phyloP scores from a whole-genome alignment of 1,140 invertebrate genomes.

The Drosophila pandora region DNA sequence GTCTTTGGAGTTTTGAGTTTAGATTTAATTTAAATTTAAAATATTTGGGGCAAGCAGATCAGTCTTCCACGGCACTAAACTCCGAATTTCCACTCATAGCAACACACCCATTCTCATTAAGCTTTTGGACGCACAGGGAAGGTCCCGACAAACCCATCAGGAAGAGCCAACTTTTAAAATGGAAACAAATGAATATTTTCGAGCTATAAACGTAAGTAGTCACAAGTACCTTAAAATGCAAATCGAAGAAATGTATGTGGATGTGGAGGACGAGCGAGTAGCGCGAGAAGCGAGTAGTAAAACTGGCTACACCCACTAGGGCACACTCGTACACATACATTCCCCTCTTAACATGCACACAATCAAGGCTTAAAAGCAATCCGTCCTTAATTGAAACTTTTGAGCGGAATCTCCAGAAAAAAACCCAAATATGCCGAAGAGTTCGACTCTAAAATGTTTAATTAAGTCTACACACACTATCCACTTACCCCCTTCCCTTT shows the following conservation, averaged over 20 bases:
- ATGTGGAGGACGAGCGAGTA: conserved; percentile 5
- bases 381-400: conserved; percentile 77
- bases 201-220: conserved; percentile 80
- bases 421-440: conserved; percentile 17
- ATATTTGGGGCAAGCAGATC: conserved; percentile 29
- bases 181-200: conserved; percentile 73
- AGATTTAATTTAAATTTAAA: not conserved
- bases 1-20: too few species aligned
- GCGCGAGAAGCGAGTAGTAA: not conserved
- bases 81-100: conserved; percentile 23
- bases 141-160: conserved; percentile 29
- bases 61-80: conserved; percentile 50
- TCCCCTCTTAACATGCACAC: conserved; percentile 44
- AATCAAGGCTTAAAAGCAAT: conserved; percentile 79
- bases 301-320: conserved; percentile 13
- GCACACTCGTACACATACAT: conserved; percentile 34
- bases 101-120: conserved; percentile 14
- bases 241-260: conserved; percentile 39
- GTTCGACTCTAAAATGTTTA: conserved; percentile 26
- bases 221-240: conserved; percentile 79
- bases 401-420: conserved; percentile 56
- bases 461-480: conserved; percentile 29
- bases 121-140: conserved; percentile 31
- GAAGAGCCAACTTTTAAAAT: conserved; percentile 46
- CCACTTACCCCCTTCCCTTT: not conserved